phyloP scores from a whole-genome alignment of 37 sponge, comb jelly and placozoan genomes.

The Chondrosia reniformis region DNA sequence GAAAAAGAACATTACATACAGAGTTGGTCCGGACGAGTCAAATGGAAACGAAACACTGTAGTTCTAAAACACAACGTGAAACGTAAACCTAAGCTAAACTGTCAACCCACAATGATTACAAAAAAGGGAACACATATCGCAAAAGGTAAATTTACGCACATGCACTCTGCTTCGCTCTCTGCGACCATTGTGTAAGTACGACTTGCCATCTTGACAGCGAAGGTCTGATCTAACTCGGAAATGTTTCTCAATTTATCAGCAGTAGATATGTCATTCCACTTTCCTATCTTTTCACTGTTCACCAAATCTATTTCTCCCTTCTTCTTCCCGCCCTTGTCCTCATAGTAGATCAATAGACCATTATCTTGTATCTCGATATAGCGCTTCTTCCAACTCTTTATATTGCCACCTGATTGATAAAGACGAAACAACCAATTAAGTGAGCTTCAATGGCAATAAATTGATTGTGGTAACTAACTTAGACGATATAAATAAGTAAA shows the following conservation, averaged over 20 bases:
- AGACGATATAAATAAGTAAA: no score
- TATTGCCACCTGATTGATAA: background rate
- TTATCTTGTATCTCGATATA: background rate
- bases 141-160: constrained; percentile 15
- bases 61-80: no score
- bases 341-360: constrained; percentile 14
- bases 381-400: constrained; percentile 32
- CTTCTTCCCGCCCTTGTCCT: constrained; percentile 14
- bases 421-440: no score
- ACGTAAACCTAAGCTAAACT: no score
- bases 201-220: constrained; percentile 1
- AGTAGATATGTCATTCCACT: constrained; percentile 1
- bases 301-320: constrained; percentile 25
- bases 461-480: no score
- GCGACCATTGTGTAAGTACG: constrained; percentile 23
- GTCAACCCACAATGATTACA: no score
- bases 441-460: no score
- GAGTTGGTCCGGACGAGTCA: no score
- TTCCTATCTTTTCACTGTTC: constrained; percentile 9
- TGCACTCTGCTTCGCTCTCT: constrained; percentile 12
- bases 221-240: background rate
- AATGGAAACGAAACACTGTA: no score
- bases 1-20: no score
- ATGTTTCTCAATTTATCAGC: constrained; percentile 7
- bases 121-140: no score